Evolutionary conservation across 2,888 invertebrate genomes (phyloP), one percentile per base, ranked within the genome.

Genomic region (Acleris cristana): DNA sequence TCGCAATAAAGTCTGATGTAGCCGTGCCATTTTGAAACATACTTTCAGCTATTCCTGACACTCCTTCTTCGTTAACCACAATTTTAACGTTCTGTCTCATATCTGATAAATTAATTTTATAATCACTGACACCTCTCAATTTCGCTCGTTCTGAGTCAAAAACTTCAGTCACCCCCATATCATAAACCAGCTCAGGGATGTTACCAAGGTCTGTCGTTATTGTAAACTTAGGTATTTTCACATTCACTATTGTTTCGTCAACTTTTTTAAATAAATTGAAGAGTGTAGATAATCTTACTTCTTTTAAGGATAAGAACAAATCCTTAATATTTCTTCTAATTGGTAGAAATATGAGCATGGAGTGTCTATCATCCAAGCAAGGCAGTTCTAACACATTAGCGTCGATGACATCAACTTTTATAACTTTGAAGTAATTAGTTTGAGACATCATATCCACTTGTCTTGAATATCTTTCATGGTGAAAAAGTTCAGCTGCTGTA

Each of bases 161-260:
- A n/a, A 89, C 76, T n/a, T 79, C 82, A 48, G 71, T 77, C 0
- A 88, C 75, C 1, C 89, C 89, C 87, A 90, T 87, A 76, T 90
- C 90, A 48, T 73, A 74, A 0, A 90, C 23, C 40, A 90, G 65
- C 65, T 90, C 90, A 0, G 85, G 78, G 14, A 89, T 72, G 67
- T 85, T 88, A 6, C 82, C 81, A 1, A 86, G 30, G 3, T 80
- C 81, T 0, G 84, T 80, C 0, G 70, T 78, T 6, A 85, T 79
- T 70, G 76, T 80, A 66, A 90, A 89, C 51, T 81, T 79, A 0
- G 90, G 90, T 30, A 90, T 52, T n/a, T 79, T 79, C 0, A 90
- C 79, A 19, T 82, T 79, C 0, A 87, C 80, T 1, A 82, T 51
- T 61, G 78, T 78, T 4, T 60, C 26, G 2, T 77, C 78, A 5